A percentile compares a stretch with the other conserved stretches of the same genome.
Conservation (phyloP, 2,888 invertebrate species). For the Eurytoma californica region DNA sequence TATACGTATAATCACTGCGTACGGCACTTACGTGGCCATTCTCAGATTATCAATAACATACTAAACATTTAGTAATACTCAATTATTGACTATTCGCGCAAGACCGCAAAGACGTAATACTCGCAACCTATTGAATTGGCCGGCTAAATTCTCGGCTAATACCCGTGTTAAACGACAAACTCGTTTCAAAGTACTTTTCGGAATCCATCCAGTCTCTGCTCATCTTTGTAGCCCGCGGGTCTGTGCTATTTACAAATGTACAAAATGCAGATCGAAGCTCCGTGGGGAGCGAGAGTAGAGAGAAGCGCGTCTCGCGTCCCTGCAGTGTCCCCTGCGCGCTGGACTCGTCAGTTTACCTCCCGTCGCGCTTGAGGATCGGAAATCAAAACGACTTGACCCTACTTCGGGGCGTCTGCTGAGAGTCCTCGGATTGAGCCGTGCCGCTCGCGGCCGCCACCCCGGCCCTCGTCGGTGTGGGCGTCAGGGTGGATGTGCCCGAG, state of each 20-base stretch:
- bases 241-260: slow-evolving; percentile 48
- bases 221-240: neutral
- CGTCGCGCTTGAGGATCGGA: slow-evolving; percentile 56
- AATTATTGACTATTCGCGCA: neutral
- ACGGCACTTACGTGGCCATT: no score
- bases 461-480: slow-evolving; percentile 61
- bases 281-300: slow-evolving; percentile 22
- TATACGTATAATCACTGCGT: no score
- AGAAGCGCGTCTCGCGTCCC: neutral
- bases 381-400: slow-evolving; percentile 73
- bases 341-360: slow-evolving; percentile 24
- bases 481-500: slow-evolving; percentile 60
- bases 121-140: no score
- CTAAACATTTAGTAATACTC: no score
- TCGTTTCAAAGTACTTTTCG: no score
- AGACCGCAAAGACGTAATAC: no score
- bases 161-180: no score
- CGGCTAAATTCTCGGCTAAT: no score
- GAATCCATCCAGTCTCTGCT: slow-evolving; percentile 14
- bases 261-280: slow-evolving; percentile 45
- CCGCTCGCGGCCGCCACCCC: slow-evolving; percentile 31
- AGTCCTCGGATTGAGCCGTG: slow-evolving; percentile 33
- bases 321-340: neutral
- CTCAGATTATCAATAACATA: no score
- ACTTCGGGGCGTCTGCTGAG: slow-evolving; percentile 63